Percentiles rank a stretch among this genome's conserved stretches.
Conservation (phyloP, 2,113 vertebrate species). For the Halcyon malimbica region DNA sequence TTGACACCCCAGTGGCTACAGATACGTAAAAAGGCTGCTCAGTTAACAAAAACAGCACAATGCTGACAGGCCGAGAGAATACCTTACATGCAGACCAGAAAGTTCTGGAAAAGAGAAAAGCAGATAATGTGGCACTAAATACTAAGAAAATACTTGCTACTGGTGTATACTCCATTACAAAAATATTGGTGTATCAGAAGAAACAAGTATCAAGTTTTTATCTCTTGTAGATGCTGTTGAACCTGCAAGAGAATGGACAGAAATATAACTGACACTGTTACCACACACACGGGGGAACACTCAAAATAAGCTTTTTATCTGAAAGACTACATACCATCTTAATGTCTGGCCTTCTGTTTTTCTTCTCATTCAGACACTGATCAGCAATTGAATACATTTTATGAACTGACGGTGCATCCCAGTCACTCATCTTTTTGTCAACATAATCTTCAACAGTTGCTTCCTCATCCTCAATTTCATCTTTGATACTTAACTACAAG, state of each 20-base stretch:
- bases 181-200: background rate
- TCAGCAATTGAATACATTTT: conserved; percentile 83
- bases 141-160: background rate
- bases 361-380: conserved; percentile 88
- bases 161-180: background rate
- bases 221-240: conserved; percentile 72
- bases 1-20: background rate
- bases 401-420: conserved; percentile 76
- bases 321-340: conserved; percentile 77
- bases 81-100: background rate
- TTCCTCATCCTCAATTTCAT: conserved; percentile 94
- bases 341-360: conserved; percentile 85
- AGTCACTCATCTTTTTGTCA: conserved; percentile 86
- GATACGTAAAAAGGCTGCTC: background rate
- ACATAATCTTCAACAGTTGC: conserved; percentile 86
- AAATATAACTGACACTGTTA: background rate
- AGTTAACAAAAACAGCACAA: background rate
- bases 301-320: background rate
- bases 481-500: conserved; percentile 86
- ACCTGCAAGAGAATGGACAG: conserved; percentile 65
- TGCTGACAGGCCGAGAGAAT: background rate
- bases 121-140: background rate
- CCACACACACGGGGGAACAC: background rate
- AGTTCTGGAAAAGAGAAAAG: background rate
- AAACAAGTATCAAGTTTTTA: background rate